Evolutionary conservation across 2,113 vertebrate species (phyloP).

Genomic region (Lepus americanus): DNA sequence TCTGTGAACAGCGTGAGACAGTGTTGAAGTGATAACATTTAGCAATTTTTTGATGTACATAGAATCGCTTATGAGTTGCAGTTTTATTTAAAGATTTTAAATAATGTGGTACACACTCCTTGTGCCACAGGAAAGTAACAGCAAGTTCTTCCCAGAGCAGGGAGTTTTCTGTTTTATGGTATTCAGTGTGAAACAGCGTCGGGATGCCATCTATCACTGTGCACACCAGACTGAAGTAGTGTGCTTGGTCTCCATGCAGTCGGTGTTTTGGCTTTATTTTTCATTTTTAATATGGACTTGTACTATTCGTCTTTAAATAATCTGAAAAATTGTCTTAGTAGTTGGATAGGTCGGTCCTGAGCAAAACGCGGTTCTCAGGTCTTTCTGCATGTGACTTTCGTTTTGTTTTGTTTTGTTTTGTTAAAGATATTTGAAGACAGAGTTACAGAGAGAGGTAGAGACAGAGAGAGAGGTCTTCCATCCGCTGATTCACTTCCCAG

Average conservation of each 20-base stretch:
- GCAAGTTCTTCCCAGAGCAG: constrained; percentile 51
- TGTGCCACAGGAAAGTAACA: constrained; percentile 53
- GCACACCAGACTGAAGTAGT: constrained; percentile 77
- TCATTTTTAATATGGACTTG: not conserved
- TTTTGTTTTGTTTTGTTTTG: too few relatives aligned
- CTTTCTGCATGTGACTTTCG: not conserved
- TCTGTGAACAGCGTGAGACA: constrained; percentile 66
- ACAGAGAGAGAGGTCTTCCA: too few relatives aligned
- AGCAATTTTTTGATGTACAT: constrained; percentile 84
- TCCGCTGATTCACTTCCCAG: too few relatives aligned
- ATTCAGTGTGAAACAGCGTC: constrained; percentile 76
- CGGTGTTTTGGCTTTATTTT: constrained; percentile 27
- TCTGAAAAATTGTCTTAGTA: not conserved
- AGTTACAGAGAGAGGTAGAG: too few relatives aligned
- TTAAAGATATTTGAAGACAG: too few relatives aligned
- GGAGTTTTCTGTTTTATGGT: constrained; percentile 33
- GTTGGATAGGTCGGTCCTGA: not conserved
- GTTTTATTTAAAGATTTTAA: constrained; percentile 38
- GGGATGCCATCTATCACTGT: constrained; percentile 85
- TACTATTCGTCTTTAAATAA: not conserved
- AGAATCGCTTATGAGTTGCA: not conserved
- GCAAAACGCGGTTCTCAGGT: not conserved
- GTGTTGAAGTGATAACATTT: constrained; percentile 84
- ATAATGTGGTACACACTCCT: constrained; percentile 10
- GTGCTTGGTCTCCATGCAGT: constrained; percentile 48